These are phyloP conservation scores for Crossocerus cetratus DNA, from an alignment of 2,888 invertebrate genomes.

Conservation along the genomic window DNA sequence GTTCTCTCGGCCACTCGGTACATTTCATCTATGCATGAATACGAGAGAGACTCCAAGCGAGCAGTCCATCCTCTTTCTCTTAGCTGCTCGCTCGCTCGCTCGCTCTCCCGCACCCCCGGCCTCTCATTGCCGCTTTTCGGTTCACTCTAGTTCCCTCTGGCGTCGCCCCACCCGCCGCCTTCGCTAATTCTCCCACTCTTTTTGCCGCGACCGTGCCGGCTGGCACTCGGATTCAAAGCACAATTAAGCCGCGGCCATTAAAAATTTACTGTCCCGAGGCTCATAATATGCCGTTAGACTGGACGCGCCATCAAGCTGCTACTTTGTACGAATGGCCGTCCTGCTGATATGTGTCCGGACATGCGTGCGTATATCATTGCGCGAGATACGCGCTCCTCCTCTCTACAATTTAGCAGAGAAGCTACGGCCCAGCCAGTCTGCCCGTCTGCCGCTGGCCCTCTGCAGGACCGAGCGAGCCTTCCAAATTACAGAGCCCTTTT, in stretches of 20 bases:
- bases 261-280: constrained; percentile 64
- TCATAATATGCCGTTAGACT: constrained; percentile 45
- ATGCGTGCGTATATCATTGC: constrained; percentile 3
- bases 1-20: constrained; percentile 46
- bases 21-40: constrained; percentile 63
- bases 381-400: not conserved
- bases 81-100: not conserved
- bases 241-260: constrained; percentile 69
- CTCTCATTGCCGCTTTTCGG: constrained; percentile 4
- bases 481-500: constrained; percentile 53
- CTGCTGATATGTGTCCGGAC: constrained; percentile 3
- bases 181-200: constrained; percentile 35
- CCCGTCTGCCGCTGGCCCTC: too few species aligned
- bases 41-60: constrained; percentile 42
- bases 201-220: constrained; percentile 23
- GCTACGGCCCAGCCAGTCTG: not conserved
- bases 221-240: constrained; percentile 63
- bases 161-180: constrained; percentile 11
- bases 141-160: constrained; percentile 29
- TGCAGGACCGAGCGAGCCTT: not conserved
- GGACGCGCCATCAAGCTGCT: constrained; percentile 38
- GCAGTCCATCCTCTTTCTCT: not conserved
- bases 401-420: not conserved
- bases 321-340: constrained; percentile 51
- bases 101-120: constrained; percentile 2